A percentile compares a stretch with the other conserved stretches of the same genome.
phyloP scores from a whole-genome alignment of 1,140 invertebrate species.

The Palaemon carinicauda region DNA sequence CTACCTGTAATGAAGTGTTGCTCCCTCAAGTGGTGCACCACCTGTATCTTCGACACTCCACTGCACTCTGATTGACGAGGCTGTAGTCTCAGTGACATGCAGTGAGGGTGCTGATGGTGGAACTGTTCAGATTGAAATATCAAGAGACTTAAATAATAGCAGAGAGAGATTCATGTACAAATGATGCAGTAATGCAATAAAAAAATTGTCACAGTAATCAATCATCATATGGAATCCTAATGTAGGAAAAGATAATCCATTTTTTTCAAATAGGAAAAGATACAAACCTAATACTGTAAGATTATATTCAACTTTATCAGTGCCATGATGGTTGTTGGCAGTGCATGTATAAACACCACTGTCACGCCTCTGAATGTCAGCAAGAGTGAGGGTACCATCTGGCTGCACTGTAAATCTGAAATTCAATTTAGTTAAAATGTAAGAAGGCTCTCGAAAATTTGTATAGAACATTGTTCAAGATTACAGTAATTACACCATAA shows the following conservation, averaged over 20 bases:
- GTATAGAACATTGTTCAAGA: too few relatives aligned
- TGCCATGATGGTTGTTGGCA: slow-evolving; percentile 92
- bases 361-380: slow-evolving; percentile 85
- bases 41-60: slow-evolving; percentile 59
- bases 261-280: background rate
- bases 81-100: slow-evolving; percentile 51
- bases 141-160: background rate
- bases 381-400: slow-evolving; percentile 75
- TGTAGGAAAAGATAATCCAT: background rate
- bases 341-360: slow-evolving; percentile 84
- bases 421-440: background rate
- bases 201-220: background rate
- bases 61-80: slow-evolving; percentile 56
- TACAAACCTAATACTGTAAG: slow-evolving; percentile 81
- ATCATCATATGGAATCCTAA: background rate
- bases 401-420: slow-evolving; percentile 47
- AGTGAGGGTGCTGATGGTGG: slow-evolving; percentile 57
- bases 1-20: slow-evolving; percentile 65
- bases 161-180: background rate
- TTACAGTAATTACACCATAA: too few relatives aligned
- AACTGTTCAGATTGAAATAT: slow-evolving; percentile 12
- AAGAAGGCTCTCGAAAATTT: too few relatives aligned
- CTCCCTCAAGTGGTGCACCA: slow-evolving; percentile 63
- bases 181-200: background rate
- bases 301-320: slow-evolving; percentile 88